Evolutionary conservation across 2,888 invertebrate species (phyloP).

Genomic region (Amphimallon solstitiale): DNA sequence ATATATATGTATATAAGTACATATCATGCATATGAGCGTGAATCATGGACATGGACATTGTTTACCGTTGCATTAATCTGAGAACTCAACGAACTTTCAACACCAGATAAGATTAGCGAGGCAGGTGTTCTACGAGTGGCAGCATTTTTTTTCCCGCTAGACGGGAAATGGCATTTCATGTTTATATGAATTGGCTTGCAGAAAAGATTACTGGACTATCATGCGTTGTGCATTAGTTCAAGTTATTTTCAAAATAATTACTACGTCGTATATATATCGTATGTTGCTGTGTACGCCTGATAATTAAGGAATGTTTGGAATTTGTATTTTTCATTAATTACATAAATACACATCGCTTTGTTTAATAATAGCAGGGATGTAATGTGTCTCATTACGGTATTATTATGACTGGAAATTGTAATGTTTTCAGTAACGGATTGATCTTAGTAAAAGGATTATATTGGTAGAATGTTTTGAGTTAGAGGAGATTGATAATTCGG

Average conservation of each 20-base stretch:
- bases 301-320: slow-evolving; percentile 16
- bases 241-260: slow-evolving; percentile 1
- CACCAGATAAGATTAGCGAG: slow-evolving; percentile 22
- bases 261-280: slow-evolving; percentile 1
- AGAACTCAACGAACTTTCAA: slow-evolving; percentile 15
- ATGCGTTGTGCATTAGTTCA: not conserved
- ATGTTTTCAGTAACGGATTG: too few relatives aligned
- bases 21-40: not conserved
- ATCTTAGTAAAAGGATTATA: too few relatives aligned
- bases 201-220: slow-evolving; percentile 16
- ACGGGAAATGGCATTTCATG: slow-evolving; percentile 1
- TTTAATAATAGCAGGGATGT: too few relatives aligned
- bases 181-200: not conserved
- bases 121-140: slow-evolving; percentile 13
- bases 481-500: too few relatives aligned
- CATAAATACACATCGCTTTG: too few relatives aligned
- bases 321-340: slow-evolving; percentile 7
- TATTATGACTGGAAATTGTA: too few relatives aligned
- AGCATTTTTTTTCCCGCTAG: not conserved
- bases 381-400: too few relatives aligned
- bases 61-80: slow-evolving; percentile 14
- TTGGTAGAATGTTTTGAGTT: too few relatives aligned
- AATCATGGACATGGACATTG: not conserved
- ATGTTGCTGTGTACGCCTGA: slow-evolving; percentile 10
- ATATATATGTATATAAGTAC: not conserved